Evolutionary conservation across 2,888 invertebrate species (phyloP), one percentile per base, ranked within the genome.

Genomic region (Ichneumoninae sp.): DNA sequence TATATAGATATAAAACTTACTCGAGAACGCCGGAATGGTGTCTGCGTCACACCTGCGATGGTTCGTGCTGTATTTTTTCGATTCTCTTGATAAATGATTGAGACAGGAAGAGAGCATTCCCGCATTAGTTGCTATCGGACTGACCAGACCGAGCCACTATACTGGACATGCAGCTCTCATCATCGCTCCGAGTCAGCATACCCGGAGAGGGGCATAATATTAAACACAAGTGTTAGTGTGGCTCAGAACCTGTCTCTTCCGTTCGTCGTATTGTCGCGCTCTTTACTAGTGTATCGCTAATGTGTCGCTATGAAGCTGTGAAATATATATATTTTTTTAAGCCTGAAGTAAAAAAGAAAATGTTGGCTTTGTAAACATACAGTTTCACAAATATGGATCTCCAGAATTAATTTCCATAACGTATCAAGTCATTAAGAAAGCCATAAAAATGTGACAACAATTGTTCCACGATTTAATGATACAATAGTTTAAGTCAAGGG

Each of bases 141-240:
- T 78, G 84, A 84, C 79, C 77, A 80, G 72, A 87, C 86, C 83
- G 83, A 83, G 70, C 79, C 69, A 74, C 69, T 71, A 78, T 81
- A 68, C 86, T 85, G 88, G 87, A 87, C 88, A 86, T 80, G 75
- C 65, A 22, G 50, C 74, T 79, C 60, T 85, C 83, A 70, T 80
- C 52, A 70, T 86, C 68, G 52, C 75, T 36, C 66, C 26, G 57
- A 71, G 80, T 72, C 80, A 60, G 78, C 74, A 66, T 13, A 71
- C 62, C 74, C 52, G 76, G 71, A 71, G 83, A 75, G 82, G 74
- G 71, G 66, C 57, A 66, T 54, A 80, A 72, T 44, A 36, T 80
- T 72, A 30, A 60, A 22, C 16, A 62, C 50, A 40, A 79, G 78
- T 62, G 78, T 54, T 50, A 30, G 62, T 7, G 60, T 44, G 10